phyloP scores from a whole-genome alignment of 2,797 vertebrate genomes.

The Picus viridis region DNA sequence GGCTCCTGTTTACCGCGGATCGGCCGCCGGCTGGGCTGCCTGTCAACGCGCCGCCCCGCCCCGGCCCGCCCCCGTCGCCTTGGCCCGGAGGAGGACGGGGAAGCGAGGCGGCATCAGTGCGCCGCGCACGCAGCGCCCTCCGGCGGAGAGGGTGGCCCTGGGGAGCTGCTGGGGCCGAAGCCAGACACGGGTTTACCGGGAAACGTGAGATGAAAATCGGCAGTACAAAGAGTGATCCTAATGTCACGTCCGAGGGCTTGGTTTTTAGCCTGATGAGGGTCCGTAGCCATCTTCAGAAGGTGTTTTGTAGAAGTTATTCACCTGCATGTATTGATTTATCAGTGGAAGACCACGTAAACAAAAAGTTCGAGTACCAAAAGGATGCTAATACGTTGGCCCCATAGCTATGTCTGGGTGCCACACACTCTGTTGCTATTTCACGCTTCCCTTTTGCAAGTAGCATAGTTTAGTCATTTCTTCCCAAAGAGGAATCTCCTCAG shows the following conservation, averaged over 20 bases:
- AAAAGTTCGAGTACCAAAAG: neutral
- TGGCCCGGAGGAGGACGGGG: constrained; percentile 19
- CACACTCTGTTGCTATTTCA: neutral
- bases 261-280: neutral
- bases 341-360: neutral
- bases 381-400: neutral
- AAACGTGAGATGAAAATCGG: fast-evolving
- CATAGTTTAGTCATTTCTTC: neutral
- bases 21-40: neutral
- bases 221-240: neutral
- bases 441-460: neutral
- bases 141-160: neutral
- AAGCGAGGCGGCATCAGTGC: neutral
- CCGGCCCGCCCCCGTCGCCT: constrained; percentile 39
- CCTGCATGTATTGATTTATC: neutral
- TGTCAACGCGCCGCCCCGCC: constrained; percentile 27
- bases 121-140: neutral
- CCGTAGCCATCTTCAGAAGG: neutral
- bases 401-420: fast-evolving
- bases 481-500: neutral
- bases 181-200: fast-evolving
- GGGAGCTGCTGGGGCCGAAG: neutral
- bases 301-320: neutral
- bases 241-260: fast-evolving
- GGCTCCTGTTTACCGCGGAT: constrained; percentile 30